Percentiles rank a stretch among this genome's conserved stretches.
These are phyloP conservation scores for Dasypolia templi DNA, from an alignment of 2,888 invertebrate species.

Conservation along the genomic window DNA sequence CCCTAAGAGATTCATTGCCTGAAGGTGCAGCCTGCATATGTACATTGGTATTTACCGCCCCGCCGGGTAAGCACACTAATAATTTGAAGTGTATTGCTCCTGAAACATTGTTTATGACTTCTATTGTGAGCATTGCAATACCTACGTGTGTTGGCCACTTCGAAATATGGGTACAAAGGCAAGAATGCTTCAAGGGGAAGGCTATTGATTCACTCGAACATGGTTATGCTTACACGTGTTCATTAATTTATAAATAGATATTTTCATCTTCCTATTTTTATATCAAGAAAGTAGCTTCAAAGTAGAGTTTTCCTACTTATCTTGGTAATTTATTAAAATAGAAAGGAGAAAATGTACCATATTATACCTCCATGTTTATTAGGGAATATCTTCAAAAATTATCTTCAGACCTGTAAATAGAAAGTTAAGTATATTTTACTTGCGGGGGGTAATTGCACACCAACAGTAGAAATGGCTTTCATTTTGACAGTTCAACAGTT, in stretches of 20 bases:
- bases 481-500: too few species aligned
- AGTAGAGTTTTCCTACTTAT: constrained; percentile 52
- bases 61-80: constrained; percentile 69
- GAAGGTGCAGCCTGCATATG: constrained; percentile 63
- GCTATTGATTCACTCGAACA: constrained; percentile 56
- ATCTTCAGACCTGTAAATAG: constrained; percentile 4
- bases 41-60: constrained; percentile 61
- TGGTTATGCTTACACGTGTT: constrained; percentile 45
- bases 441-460: too few species aligned
- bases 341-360: constrained; percentile 29
- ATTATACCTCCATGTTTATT: constrained; percentile 8
- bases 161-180: constrained; percentile 60
- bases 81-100: constrained; percentile 74
- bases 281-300: too few species aligned
- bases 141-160: constrained; percentile 47
- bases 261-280: neutral
- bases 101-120: constrained; percentile 71
- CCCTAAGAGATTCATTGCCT: constrained; percentile 65
- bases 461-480: too few species aligned
- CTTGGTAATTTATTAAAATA: constrained; percentile 53
- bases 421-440: neutral
- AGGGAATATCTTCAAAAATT: constrained; percentile 1
- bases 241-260: constrained; percentile 36
- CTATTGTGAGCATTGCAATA: constrained; percentile 58
- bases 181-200: constrained; percentile 52